Evolutionary conservation across 2,888 invertebrate species (phyloP).

Genomic region (Hirtodrosophila confusa): DNA sequence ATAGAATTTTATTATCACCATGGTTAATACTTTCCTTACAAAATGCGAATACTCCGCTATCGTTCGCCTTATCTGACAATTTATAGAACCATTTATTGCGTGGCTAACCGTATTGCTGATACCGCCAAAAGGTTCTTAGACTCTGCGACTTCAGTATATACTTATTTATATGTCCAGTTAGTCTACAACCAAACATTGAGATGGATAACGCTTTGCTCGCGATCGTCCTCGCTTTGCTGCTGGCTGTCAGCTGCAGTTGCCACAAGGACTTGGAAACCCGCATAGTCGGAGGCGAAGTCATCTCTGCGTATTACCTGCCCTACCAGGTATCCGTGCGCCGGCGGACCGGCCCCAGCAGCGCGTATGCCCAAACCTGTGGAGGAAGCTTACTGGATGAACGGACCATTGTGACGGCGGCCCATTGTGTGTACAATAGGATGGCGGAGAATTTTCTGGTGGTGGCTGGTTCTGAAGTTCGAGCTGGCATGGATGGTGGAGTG

Average conservation of each 20-base stretch:
- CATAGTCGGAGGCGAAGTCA: constrained; percentile 73
- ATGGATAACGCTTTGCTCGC: constrained; percentile 38
- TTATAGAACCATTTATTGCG: constrained; percentile 16
- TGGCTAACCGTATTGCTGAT: neutral
- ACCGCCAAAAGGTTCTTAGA: neutral
- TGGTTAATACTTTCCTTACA: constrained; percentile 1
- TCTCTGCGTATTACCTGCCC: constrained; percentile 56
- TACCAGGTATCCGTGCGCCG: constrained; percentile 74
- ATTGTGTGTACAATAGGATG: constrained; percentile 68
- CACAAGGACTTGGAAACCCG: constrained; percentile 30
- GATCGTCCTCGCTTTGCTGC: constrained; percentile 14
- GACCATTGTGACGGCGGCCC: constrained; percentile 78
- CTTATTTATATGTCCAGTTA: constrained; percentile 21
- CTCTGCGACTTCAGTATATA: neutral
- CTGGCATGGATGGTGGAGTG: constrained; percentile 85
- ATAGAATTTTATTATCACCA: constrained; percentile 1
- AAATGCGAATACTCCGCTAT: constrained; percentile 24
- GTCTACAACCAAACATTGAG: constrained; percentile 37
- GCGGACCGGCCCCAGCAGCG: constrained; percentile 35
- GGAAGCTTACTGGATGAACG: constrained; percentile 47
- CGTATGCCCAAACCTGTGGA: constrained; percentile 62
- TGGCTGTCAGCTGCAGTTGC: constrained; percentile 14
- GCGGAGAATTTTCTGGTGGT: constrained; percentile 73
- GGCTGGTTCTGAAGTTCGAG: constrained; percentile 82
- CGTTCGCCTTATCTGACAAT: constrained; percentile 35